These are phyloP conservation scores for Hemiprocne comata DNA, from an alignment of 2,113 vertebrate species.

Conservation along the genomic window DNA sequence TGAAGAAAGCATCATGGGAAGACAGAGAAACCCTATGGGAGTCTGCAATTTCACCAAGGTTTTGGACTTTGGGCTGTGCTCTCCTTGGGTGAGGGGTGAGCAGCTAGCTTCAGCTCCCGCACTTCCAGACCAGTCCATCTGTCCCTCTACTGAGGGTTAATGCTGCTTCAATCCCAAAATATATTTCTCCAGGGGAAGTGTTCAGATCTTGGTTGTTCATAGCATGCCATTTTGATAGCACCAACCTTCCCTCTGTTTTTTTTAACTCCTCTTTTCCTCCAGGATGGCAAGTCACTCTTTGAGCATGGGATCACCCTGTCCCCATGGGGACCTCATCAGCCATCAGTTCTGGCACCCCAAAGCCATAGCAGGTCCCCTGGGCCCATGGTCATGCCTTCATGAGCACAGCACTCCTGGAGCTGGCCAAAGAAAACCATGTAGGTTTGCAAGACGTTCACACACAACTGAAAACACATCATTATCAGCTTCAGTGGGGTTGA, in stretches of 20 bases:
- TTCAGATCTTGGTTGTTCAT: neutral
- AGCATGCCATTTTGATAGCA: neutral
- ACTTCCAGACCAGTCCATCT: neutral
- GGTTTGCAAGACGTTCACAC: neutral
- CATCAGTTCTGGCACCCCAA: neutral
- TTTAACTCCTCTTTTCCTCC: neutral
- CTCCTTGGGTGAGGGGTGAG: neutral
- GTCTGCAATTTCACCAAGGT: neutral
- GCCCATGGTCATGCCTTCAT: accelerated
- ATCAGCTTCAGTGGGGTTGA: accelerated
- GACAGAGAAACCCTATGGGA: neutral
- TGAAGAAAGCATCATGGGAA: accelerated
- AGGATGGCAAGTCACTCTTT: neutral
- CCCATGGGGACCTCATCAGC: neutral
- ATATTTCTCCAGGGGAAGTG: neutral
- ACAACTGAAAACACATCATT: neutral
- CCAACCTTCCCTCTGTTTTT: neutral
- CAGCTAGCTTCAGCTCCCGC: accelerated
- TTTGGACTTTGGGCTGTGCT: neutral
- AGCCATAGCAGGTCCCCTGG: neutral
- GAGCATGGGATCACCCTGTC: neutral
- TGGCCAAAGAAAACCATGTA: neutral
- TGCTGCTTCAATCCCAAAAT: neutral
- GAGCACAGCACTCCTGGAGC: neutral
- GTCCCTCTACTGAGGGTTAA: neutral